Evolutionary conservation across 2,888 invertebrate species (phyloP).

Genomic region (Thecocarcelia acutangulata): DNA sequence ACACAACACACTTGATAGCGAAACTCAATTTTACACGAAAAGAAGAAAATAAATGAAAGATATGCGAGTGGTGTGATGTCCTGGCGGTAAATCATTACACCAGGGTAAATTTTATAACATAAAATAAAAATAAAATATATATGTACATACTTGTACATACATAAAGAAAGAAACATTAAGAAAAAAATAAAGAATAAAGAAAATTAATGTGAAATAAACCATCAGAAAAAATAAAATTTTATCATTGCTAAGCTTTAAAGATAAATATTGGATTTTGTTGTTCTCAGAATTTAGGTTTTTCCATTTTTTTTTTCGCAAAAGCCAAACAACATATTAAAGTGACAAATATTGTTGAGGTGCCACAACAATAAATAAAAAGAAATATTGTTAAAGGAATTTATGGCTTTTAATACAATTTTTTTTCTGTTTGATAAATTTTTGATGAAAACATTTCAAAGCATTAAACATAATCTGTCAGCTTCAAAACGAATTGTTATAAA

Average conservation of each 20-base stretch:
- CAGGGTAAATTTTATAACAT: constrained; percentile 15
- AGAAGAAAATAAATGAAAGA: background rate
- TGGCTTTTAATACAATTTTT: constrained; percentile 41
- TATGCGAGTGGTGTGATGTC: background rate
- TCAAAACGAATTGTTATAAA: constrained; percentile 20
- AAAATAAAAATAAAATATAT: background rate
- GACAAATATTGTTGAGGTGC: constrained; percentile 44
- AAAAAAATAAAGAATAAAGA: background rate
- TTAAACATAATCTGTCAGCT: constrained; percentile 6
- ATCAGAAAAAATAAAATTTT: constrained; percentile 34
- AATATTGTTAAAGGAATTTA: constrained; percentile 15
- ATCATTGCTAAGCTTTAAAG: constrained; percentile 25
- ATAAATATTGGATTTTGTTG: constrained; percentile 18
- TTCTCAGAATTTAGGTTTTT: background rate
- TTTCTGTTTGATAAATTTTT: constrained; percentile 53
- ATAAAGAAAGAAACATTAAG: background rate
- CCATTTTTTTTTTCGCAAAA: background rate
- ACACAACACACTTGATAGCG: constrained; percentile 7
- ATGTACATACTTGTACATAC: no score
- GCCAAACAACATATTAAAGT: constrained; percentile 2
- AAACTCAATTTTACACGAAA: constrained; percentile 4
- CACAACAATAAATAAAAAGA: constrained; percentile 10
- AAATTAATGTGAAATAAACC: constrained; percentile 1
- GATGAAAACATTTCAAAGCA: constrained; percentile 29
- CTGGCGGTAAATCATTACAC: constrained; percentile 42